Conservation (phyloP, 2,797 vertebrate species). For the Rhinatrema bivittatum region DNA sequence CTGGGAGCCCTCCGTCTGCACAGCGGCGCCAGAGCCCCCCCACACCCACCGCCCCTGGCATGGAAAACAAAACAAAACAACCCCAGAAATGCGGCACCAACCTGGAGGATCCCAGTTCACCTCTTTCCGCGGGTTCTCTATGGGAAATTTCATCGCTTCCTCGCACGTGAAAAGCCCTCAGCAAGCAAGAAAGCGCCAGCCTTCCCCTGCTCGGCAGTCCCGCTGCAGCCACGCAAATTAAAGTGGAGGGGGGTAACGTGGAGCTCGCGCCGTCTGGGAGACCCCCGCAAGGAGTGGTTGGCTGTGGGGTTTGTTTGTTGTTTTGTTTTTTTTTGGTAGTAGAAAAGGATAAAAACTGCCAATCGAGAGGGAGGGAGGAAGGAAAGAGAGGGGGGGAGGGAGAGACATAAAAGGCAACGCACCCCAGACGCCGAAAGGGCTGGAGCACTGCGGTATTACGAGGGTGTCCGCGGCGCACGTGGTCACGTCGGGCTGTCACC, state of each 20-base stretch:
- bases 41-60: constrained; percentile 7
- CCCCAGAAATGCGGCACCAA: too few relatives aligned
- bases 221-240: constrained; percentile 50
- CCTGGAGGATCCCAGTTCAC: constrained; percentile 97
- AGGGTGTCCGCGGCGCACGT: constrained; percentile 11
- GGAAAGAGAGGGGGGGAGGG: background rate
- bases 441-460: constrained; percentile 39
- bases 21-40: constrained; percentile 16
- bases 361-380: too few relatives aligned
- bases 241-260: constrained; percentile 14
- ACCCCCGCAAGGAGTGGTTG: too few relatives aligned
- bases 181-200: constrained; percentile 46
- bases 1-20: constrained; percentile 12
- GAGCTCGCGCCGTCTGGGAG: constrained; percentile 5
- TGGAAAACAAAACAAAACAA: too few relatives aligned
- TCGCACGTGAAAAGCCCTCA: constrained; percentile 51
- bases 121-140: constrained; percentile 92
- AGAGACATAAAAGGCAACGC: background rate
- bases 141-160: constrained; percentile 96
- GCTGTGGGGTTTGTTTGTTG: too few relatives aligned
- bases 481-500: constrained; percentile 16
- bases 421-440: too few relatives aligned
- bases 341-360: too few relatives aligned
- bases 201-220: constrained; percentile 32
- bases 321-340: too few relatives aligned